Percentiles rank a stretch among this genome's conserved stretches.
These are phyloP conservation scores for Rosalia funebris DNA, from an alignment of 2,888 invertebrate genomes.

Conservation along the genomic window DNA sequence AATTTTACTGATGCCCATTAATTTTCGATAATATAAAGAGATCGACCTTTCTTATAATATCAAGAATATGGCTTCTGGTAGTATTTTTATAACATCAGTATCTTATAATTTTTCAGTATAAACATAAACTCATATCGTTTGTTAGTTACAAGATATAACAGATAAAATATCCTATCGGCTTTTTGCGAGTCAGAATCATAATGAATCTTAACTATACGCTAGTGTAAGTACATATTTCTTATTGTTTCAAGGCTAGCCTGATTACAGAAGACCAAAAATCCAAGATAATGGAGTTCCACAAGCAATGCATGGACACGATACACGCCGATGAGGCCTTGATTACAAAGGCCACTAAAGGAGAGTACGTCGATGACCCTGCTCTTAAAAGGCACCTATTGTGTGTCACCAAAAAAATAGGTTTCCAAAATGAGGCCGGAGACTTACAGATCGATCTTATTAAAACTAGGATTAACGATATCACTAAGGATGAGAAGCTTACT, in stretches of 20 bases:
- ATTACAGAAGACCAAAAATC: slow-evolving; percentile 44
- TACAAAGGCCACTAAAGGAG: slow-evolving; percentile 62
- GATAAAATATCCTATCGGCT: too few relatives aligned
- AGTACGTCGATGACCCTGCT: slow-evolving; percentile 64
- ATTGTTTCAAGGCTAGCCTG: slow-evolving; percentile 22
- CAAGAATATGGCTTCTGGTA: too few relatives aligned
- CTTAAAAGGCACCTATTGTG: slow-evolving; percentile 65
- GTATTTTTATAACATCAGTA: too few relatives aligned
- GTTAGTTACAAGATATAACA: too few relatives aligned
- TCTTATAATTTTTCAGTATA: too few relatives aligned
- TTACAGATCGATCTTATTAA: slow-evolving; percentile 59
- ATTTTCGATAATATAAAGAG: too few relatives aligned
- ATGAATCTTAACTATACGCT: too few relatives aligned
- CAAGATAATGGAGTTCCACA: slow-evolving; percentile 42
- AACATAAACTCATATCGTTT: too few relatives aligned
- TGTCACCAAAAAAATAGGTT: slow-evolving; percentile 65
- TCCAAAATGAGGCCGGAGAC: slow-evolving; percentile 60
- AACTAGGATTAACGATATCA: slow-evolving; percentile 62
- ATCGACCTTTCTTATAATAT: too few relatives aligned
- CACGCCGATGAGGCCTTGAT: slow-evolving; percentile 54
- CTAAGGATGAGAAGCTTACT: slow-evolving; percentile 61
- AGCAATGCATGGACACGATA: slow-evolving; percentile 51
- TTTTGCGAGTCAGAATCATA: too few relatives aligned
- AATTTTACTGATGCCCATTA: too few relatives aligned
- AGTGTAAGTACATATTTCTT: too few relatives aligned